Conservation (phyloP, 2,797 vertebrate genomes). For the Acrocephalus scirpaceus region DNA sequence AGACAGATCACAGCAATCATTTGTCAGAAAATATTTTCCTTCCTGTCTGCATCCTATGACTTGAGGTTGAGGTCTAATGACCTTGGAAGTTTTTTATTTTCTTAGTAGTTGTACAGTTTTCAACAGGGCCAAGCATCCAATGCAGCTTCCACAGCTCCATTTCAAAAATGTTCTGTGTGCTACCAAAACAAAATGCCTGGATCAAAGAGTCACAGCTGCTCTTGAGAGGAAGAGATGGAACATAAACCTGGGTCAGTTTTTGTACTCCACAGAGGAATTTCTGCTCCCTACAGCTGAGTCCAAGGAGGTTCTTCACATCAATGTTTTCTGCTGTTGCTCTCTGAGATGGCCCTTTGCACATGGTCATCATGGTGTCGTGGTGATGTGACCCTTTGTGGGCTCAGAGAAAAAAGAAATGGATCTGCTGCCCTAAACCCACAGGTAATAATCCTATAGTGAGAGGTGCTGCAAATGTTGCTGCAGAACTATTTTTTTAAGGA, state of each 20-base stretch:
- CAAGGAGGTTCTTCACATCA: background rate
- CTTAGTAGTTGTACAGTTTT: background rate
- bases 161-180: conserved; percentile 11
- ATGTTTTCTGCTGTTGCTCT: background rate
- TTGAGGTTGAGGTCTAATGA: background rate
- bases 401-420: background rate
- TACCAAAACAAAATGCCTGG: conserved; percentile 47
- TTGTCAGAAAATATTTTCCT: conserved; percentile 1
- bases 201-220: conserved; percentile 37
- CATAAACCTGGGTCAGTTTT: background rate
- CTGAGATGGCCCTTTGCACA: background rate
- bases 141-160: background rate
- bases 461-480: background rate
- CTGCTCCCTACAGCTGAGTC: background rate
- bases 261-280: background rate
- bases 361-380: accelerated
- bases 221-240: conserved; percentile 6
- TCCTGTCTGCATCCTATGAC: background rate
- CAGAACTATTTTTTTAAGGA: background rate
- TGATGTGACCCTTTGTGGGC: background rate
- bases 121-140: background rate
- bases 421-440: background rate
- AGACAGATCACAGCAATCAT: background rate
- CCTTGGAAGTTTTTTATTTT: background rate
- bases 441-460: background rate